Conservation (phyloP, 2,888 invertebrate genomes). For the Caprella mutica region DNA sequence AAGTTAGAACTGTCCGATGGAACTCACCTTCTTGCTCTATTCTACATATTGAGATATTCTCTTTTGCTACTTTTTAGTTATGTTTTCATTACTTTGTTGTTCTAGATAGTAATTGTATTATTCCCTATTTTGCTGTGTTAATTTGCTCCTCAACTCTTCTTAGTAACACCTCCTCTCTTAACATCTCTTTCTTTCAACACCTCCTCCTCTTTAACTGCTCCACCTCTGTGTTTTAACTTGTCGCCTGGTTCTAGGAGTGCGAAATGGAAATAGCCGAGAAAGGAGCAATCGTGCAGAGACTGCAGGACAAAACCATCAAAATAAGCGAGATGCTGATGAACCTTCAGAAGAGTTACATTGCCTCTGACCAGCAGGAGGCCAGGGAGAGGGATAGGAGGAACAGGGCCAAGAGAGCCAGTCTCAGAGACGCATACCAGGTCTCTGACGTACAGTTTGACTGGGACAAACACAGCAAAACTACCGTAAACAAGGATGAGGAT, state of each 20-base stretch:
- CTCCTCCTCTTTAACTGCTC: constrained; percentile 31
- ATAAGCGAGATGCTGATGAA: constrained; percentile 86
- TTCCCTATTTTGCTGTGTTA: no score
- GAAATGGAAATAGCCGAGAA: constrained; percentile 92
- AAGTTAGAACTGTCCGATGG: no score
- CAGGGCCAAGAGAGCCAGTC: background rate
- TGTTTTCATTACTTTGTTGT: no score
- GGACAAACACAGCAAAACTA: no score
- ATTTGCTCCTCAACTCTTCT: no score
- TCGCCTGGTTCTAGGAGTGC: constrained; percentile 59
- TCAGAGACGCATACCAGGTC: constrained; percentile 4
- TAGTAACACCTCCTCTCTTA: background rate
- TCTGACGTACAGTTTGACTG: constrained; percentile 5
- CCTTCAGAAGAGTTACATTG: constrained; percentile 51
- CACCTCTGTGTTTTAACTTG: no score
- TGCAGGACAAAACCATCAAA: constrained; percentile 89
- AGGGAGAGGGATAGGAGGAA: background rate
- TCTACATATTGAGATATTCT: no score
- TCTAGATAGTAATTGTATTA: no score
- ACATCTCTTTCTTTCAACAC: background rate
- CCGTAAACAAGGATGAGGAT: no score
- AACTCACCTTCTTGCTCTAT: no score
- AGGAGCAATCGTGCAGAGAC: constrained; percentile 85
- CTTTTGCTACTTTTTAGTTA: no score
- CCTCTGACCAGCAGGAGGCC: background rate